Percentiles rank a stretch among this genome's conserved stretches.
These are phyloP conservation scores for Planococcus citri DNA, from an alignment of 1,140 invertebrate species.

Conservation along the genomic window DNA sequence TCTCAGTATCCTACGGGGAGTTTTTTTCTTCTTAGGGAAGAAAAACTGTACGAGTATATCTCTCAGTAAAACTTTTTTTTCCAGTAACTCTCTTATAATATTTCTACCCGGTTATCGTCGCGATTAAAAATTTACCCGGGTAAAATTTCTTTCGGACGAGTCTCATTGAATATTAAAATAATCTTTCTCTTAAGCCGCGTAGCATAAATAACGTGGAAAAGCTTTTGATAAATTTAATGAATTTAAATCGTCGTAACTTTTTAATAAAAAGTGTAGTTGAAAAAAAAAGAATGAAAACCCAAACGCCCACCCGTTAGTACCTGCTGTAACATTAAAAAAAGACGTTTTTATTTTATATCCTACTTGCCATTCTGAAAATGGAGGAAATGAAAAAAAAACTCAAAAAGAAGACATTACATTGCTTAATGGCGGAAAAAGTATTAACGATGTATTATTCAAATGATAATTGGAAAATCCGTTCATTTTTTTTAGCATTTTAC, in stretches of 20 bases:
- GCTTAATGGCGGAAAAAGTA: neutral
- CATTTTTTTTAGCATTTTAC: neutral
- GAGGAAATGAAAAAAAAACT: neutral
- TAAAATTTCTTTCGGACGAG: neutral
- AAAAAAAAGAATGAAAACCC: neutral
- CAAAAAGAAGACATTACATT: neutral
- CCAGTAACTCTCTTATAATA: no score
- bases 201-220: neutral
- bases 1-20: no score
- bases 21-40: no score
- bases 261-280: no score
- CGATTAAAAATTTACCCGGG: neutral
- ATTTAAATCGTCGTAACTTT: slow-evolving; percentile 6
- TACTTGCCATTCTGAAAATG: neutral
- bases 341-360: neutral
- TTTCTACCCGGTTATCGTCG: neutral
- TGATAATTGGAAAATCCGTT: slow-evolving; percentile 3
- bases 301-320: neutral
- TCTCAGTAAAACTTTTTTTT: no score
- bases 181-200: neutral
- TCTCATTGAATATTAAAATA: slow-evolving; percentile 4
- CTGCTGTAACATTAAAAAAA: neutral
- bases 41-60: no score
- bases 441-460: slow-evolving; percentile 8
- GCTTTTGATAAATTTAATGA: neutral